Evolutionary conservation across 2,888 invertebrate genomes (phyloP), one percentile per base, ranked within the genome.

Genomic region (Ellobium chinense): DNA sequence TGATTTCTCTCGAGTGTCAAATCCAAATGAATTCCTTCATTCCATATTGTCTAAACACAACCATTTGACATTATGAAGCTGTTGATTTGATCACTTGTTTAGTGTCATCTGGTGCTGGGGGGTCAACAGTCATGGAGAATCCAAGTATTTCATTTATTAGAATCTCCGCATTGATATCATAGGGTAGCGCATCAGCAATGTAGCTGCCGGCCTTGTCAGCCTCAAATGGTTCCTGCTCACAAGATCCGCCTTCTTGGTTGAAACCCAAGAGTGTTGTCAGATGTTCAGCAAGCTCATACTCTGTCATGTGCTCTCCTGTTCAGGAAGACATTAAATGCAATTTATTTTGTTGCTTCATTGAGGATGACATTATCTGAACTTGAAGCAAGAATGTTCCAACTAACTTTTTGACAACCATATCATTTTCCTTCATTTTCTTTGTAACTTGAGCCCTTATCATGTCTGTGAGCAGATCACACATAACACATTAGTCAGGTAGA

Each of bases 241-340:
- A 90, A 81, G 91, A 91, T n/a, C 92, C 92, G 4, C 92, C 92
- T 69, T 93, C 92, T 2, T 86, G 87, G 70, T 91, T 91, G 83
- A 87, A 91, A 18, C 93, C 92, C 27, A 92, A 87, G 78, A 93
- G 85, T 7, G 92, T 92, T 29, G 91, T 90, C 58, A 93, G 86
- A 82, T 92, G 92, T 82, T 93, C 93, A 0, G 92, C 91, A 58
- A 93, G 84, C 82, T 93, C 93, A 79, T 89, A 88, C 78, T 93
- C 93, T 21, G 91, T 92, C 91, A 93, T 92, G 81, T 92, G 92
- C 82, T 93, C 93, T 60, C 93, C 93, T 92, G 85, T 5, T 12
- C 27, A 36, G 29, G 56, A 36, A 14, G 9, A 60, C 9, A 60
- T 7, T 24, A 60, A 7, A 60, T 46, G 46, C 46, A 46, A 46